These are phyloP conservation scores for Agonopterix alstromeriana DNA, from an alignment of 2,888 invertebrate genomes.

Conservation along the genomic window DNA sequence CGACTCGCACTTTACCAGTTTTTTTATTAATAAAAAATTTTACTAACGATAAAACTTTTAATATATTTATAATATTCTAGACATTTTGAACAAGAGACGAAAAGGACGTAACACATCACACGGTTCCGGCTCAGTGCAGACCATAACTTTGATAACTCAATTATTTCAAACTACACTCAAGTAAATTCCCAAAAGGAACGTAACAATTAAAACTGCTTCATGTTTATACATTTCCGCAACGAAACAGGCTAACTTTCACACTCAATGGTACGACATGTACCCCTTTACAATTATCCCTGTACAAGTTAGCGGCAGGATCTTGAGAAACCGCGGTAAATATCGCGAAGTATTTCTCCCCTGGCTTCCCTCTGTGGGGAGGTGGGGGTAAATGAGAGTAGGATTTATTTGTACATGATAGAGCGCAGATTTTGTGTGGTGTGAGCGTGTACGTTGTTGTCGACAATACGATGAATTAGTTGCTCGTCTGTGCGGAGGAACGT, in stretches of 20 bases:
- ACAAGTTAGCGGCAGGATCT: constrained; percentile 10
- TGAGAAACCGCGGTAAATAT: constrained; percentile 14
- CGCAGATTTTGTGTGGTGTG: constrained; percentile 38
- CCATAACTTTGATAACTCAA: constrained; percentile 5
- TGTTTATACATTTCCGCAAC: constrained; percentile 11
- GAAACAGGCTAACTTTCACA: constrained; percentile 9
- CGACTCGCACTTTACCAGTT: too few relatives aligned
- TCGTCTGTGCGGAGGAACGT: constrained; percentile 3
- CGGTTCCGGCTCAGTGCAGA: constrained; percentile 1
- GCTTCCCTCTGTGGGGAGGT: constrained; percentile 9
- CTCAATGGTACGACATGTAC: constrained; percentile 11
- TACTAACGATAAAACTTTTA: too few relatives aligned
- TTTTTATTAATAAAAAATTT: too few relatives aligned
- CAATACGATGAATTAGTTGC: constrained; percentile 12
- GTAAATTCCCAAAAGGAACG: constrained; percentile 11
- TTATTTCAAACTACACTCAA: constrained; percentile 11
- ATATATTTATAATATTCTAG: too few relatives aligned
- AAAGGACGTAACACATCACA: too few relatives aligned
- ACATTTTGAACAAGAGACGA: too few relatives aligned
- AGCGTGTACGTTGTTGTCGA: constrained; percentile 20
- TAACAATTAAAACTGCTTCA: constrained; percentile 17
- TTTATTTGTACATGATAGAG: constrained; percentile 47
- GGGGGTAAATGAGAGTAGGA: constrained; percentile 19
- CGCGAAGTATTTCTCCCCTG: constrained; percentile 11
- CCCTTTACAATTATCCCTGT: constrained; percentile 14